A percentile compares a stretch with the other conserved stretches of the same genome.
These are phyloP conservation scores for Ophion costatus DNA, from an alignment of 2,888 invertebrate species.

Conservation along the genomic window DNA sequence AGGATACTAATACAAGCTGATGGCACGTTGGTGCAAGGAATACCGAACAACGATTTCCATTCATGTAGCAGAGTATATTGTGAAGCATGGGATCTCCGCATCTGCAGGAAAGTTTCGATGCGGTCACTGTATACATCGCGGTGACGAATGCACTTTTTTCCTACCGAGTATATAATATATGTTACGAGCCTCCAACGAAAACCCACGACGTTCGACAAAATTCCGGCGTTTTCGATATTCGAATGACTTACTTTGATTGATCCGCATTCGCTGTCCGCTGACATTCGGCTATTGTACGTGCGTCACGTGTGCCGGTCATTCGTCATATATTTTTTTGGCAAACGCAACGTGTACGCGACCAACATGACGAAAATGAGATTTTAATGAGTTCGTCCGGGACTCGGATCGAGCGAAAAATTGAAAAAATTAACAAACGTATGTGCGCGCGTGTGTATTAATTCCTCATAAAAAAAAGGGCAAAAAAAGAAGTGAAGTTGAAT, in stretches of 20 bases:
- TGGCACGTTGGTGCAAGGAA: constrained; percentile 18
- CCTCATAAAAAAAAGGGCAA: too few species aligned
- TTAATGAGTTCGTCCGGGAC: not conserved
- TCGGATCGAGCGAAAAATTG: not conserved
- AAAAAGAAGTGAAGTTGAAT: too few species aligned
- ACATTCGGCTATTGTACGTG: not conserved
- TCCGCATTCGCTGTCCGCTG: not conserved
- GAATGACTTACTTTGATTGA: constrained; percentile 3
- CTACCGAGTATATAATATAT: not conserved
- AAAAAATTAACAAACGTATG: not conserved
- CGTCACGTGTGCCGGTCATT: not conserved
- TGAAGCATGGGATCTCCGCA: constrained; percentile 9
- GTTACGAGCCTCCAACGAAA: not conserved
- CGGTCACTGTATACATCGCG: constrained; percentile 5
- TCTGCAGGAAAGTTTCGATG: constrained; percentile 42
- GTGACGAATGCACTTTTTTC: not conserved
- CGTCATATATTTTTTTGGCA: not conserved
- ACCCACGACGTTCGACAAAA: not conserved
- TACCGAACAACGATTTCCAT: constrained; percentile 47
- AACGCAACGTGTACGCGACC: not conserved
- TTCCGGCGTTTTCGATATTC: not conserved
- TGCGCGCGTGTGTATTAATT: not conserved
- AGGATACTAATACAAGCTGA: not conserved
- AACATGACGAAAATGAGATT: not conserved
- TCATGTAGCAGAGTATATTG: constrained; percentile 4